Percentiles rank a stretch among this genome's conserved stretches.
Conservation (phyloP, 2,113 vertebrate species). For the Hystrix brachyura region DNA sequence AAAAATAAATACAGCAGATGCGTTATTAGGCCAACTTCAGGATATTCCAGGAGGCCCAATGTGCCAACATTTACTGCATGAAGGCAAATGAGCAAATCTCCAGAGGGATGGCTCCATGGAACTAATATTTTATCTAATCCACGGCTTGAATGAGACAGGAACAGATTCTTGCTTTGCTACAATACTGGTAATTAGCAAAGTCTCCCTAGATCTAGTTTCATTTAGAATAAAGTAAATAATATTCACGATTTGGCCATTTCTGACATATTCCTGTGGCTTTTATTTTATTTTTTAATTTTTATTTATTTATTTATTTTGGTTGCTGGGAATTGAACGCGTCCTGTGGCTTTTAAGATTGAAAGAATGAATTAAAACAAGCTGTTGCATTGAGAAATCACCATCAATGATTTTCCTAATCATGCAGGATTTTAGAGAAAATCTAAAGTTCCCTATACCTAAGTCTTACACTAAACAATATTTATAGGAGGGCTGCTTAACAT, state of each 20-base stretch:
- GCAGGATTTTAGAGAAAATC: neutral
- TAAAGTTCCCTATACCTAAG: neutral
- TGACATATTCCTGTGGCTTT: slow-evolving; percentile 73
- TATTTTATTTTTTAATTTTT: neutral
- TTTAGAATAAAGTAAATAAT: slow-evolving; percentile 81
- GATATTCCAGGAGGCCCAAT: slow-evolving; percentile 62
- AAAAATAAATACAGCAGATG: slow-evolving; percentile 79
- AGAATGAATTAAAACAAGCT: slow-evolving; percentile 67
- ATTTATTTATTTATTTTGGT: too few species aligned
- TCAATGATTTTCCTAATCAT: slow-evolving; percentile 47
- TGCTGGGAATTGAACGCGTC: neutral
- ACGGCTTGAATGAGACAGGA: slow-evolving; percentile 70
- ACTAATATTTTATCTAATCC: slow-evolving; percentile 74
- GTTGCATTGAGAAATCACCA: neutral
- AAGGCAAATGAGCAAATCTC: slow-evolving; percentile 36
- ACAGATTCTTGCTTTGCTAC: slow-evolving; percentile 75
- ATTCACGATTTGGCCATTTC: slow-evolving; percentile 73
- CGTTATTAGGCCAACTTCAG: slow-evolving; percentile 71
- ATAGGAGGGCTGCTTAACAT: neutral
- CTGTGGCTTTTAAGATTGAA: slow-evolving; percentile 72
- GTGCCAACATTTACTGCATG: slow-evolving; percentile 32
- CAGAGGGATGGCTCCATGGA: slow-evolving; percentile 43
- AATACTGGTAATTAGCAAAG: slow-evolving; percentile 74
- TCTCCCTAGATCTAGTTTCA: slow-evolving; percentile 73
- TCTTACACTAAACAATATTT: neutral